Conservation (phyloP, 2,888 invertebrate genomes). For the Toxonevra muliebris region DNA sequence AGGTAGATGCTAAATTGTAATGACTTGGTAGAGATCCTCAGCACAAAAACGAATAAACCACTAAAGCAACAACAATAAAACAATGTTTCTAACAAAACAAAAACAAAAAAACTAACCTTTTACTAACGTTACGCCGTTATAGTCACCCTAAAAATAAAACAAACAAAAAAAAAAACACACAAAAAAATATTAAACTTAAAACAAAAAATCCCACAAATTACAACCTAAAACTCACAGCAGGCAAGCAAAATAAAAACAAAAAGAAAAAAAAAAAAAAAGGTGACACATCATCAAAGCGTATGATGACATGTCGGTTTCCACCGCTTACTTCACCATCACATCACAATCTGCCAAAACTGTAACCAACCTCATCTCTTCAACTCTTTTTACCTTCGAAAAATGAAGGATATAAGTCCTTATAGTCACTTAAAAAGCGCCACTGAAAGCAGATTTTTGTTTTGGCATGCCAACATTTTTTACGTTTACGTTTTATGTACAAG, state of each 20-base stretch:
- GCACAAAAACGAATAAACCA: too few species aligned
- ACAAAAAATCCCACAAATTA: constrained; percentile 17
- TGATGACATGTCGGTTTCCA: constrained; percentile 6
- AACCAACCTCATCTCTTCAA: too few species aligned
- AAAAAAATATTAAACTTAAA: constrained; percentile 32
- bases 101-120: neutral
- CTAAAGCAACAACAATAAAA: too few species aligned
- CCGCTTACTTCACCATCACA: too few species aligned
- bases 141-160: neutral
- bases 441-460: neutral
- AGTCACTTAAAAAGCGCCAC: constrained; percentile 9
- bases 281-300: neutral
- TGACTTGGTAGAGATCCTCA: too few species aligned
- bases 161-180: too few species aligned
- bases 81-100: too few species aligned
- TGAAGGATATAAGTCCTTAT: constrained; percentile 7
- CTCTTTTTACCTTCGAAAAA: too few species aligned
- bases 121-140: neutral
- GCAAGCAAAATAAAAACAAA: too few species aligned
- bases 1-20: too few species aligned
- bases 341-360: too few species aligned
- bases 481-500: neutral
- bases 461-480: neutral
- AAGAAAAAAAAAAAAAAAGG: neutral
- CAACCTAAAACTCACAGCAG: neutral